phyloP scores from a whole-genome alignment of 2,113 vertebrate species.

The Rhombomys opimus region DNA sequence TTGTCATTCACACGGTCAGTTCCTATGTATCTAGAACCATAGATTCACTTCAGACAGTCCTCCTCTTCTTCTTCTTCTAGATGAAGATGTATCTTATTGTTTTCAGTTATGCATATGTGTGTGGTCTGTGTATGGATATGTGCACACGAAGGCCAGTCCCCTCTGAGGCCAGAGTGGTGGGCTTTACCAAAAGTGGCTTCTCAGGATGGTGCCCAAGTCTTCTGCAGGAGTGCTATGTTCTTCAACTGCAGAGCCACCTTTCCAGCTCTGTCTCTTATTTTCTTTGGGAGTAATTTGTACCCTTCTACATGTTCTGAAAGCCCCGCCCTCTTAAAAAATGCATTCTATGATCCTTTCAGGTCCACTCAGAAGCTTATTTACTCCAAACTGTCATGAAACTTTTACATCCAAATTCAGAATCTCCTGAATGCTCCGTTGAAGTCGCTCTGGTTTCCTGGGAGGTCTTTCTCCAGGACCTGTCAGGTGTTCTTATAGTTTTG shows the following conservation, averaged over 20 bases:
- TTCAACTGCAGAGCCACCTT: not conserved
- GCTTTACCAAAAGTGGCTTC: not conserved
- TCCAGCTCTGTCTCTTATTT: not conserved
- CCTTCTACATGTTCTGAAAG: not conserved
- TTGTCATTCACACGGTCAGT: not conserved
- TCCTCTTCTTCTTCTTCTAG: not conserved
- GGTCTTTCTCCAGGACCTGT: not conserved
- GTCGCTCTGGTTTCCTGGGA: not conserved
- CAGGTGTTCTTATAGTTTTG: not conserved
- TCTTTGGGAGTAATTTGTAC: not conserved
- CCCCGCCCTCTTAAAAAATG: not conserved
- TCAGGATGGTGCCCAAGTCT: not conserved
- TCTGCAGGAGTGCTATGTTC: not conserved
- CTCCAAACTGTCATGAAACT: not conserved
- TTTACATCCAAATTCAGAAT: constrained; percentile 3
- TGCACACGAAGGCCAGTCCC: not conserved
- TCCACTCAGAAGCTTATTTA: not conserved
- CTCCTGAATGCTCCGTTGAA: not conserved
- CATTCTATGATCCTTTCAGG: not conserved
- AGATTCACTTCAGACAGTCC: not conserved
- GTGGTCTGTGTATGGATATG: not conserved
- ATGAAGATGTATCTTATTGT: not conserved
- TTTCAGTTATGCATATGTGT: not conserved
- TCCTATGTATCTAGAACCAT: not conserved
- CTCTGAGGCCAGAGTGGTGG: not conserved